Evolutionary conservation across 2,888 invertebrate genomes (phyloP).

Genomic region (Enoplolaimus lenunculus): DNA sequence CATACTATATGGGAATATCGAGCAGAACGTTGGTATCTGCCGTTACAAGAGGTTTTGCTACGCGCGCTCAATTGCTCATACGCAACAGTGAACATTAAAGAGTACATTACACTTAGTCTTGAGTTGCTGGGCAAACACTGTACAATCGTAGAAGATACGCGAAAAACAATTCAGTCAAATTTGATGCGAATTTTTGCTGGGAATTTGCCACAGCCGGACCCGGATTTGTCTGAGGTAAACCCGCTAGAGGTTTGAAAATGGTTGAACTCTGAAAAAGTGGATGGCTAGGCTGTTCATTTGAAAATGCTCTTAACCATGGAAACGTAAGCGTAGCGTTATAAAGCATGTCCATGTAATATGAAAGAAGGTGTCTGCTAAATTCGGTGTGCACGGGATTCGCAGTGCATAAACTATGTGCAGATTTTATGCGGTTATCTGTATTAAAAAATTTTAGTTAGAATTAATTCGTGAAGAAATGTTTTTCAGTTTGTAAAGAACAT

Average conservation of each 20-base stretch:
- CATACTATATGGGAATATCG: conserved; percentile 24
- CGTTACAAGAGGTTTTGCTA: neutral
- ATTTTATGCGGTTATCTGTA: too few species aligned
- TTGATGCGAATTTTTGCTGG: conserved; percentile 16
- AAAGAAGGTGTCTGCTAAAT: too few species aligned
- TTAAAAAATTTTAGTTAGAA: too few species aligned
- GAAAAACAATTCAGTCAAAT: conserved; percentile 17
- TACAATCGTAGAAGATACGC: neutral
- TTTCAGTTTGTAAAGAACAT: too few species aligned
- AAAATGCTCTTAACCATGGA: too few species aligned
- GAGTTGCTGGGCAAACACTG: conserved; percentile 18
- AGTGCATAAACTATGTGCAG: too few species aligned
- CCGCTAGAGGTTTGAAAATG: neutral
- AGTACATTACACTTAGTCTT: conserved; percentile 20
- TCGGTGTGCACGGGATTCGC: too few species aligned
- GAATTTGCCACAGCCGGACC: conserved; percentile 15
- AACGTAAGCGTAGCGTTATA: too few species aligned
- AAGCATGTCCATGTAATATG: too few species aligned
- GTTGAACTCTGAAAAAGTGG: too few species aligned
- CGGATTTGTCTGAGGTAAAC: neutral
- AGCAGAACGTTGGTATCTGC: conserved; percentile 20
- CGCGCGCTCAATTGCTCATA: conserved; percentile 20
- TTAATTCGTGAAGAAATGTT: too few species aligned
- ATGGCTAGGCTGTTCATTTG: too few species aligned
- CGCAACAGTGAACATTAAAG: conserved; percentile 20